These are phyloP conservation scores for Odontesthes bonariensis DNA, from an alignment of 2,113 vertebrate species.

Conservation along the genomic window DNA sequence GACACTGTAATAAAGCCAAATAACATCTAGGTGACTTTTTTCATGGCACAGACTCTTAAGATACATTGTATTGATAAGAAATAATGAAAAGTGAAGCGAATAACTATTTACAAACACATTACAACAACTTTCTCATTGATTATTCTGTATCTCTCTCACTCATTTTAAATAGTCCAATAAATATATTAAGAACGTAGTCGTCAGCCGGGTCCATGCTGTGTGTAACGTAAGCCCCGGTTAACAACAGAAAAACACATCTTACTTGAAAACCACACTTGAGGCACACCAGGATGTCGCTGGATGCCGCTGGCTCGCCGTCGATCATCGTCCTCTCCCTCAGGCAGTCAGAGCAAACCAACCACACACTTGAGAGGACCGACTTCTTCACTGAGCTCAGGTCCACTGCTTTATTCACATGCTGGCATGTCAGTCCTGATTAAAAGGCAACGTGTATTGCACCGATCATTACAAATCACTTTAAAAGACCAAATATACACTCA, in stretches of 20 bases:
- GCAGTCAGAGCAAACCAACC: constrained; percentile 93
- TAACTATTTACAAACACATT: not conserved
- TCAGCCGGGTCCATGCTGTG: not conserved
- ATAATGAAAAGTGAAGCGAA: not conserved
- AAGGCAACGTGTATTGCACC: not conserved
- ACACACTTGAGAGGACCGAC: constrained; percentile 87
- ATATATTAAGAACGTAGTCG: not conserved
- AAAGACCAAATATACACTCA: not conserved
- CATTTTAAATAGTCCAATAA: not conserved
- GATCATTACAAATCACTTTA: not conserved
- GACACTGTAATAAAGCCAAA: not conserved
- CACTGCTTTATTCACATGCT: constrained; percentile 92
- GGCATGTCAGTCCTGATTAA: constrained; percentile 89
- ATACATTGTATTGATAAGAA: too few relatives aligned
- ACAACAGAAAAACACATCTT: constrained; percentile 14
- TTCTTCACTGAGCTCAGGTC: constrained; percentile 93
- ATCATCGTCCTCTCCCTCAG: constrained; percentile 88
- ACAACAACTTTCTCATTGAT: not conserved
- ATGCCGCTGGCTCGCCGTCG: constrained; percentile 83
- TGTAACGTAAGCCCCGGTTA: not conserved
- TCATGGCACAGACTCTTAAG: too few relatives aligned
- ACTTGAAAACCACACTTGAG: constrained; percentile 98
- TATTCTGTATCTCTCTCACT: not conserved
- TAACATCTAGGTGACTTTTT: not conserved
- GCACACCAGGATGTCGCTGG: constrained; percentile 90